Conservation (phyloP, 2,113 vertebrate genomes). For the Chelonoidis abingdonii region DNA sequence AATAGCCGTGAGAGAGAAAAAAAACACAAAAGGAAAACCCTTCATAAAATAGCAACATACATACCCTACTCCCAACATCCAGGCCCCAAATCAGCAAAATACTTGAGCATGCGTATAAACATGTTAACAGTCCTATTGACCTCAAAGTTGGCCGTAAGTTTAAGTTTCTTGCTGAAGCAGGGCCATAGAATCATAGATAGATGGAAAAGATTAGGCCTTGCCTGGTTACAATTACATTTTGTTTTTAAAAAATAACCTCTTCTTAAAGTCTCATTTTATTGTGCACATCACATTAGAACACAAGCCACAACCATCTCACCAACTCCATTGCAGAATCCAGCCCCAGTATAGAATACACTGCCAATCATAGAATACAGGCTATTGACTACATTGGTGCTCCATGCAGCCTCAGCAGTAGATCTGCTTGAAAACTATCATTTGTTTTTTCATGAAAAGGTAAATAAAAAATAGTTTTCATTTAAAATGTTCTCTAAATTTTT, state of each 20-base stretch:
- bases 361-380: not conserved
- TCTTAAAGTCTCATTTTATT: not conserved
- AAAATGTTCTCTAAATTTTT: not conserved
- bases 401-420: not conserved
- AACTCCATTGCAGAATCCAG: fast-evolving
- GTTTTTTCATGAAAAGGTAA: not conserved
- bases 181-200: not conserved
- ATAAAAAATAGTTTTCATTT: not conserved
- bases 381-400: not conserved
- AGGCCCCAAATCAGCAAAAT: not conserved
- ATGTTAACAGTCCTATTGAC: not conserved
- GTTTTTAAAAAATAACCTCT: not conserved
- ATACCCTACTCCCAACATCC: not conserved
- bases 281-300: fast-evolving
- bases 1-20: not conserved
- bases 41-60: not conserved
- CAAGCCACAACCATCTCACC: fast-evolving
- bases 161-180: not conserved
- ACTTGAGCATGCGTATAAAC: not conserved
- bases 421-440: not conserved
- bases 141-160: not conserved
- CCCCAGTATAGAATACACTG: fast-evolving
- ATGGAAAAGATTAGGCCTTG: not conserved
- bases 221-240: not conserved
- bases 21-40: not conserved